Evolutionary conservation across 35 echinoderm and acorn worm species (phyloP).

Genomic region (Hemicentrotus pulcherrimus): DNA sequence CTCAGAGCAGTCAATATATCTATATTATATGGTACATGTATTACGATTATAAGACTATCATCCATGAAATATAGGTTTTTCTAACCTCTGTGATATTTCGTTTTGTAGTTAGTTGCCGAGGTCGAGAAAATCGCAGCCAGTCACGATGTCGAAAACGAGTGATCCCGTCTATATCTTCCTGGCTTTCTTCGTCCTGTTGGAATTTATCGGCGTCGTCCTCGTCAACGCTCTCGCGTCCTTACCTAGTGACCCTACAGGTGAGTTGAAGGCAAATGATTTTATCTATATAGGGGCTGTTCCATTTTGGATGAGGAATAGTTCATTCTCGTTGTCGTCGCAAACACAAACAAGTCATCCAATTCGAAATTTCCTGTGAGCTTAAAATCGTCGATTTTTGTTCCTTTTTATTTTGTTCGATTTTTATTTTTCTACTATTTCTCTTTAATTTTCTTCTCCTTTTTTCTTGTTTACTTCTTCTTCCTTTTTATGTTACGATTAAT

Average conservation of each 20-base stretch:
- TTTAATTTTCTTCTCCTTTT: too few relatives aligned
- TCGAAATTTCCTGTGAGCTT: too few relatives aligned
- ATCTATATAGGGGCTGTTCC: too few relatives aligned
- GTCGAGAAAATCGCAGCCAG: background rate
- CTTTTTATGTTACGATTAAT: background rate
- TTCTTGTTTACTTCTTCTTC: too few relatives aligned
- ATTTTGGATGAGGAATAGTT: too few relatives aligned
- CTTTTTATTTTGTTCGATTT: background rate
- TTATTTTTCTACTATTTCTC: background rate
- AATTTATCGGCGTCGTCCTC: conserved; percentile 7
- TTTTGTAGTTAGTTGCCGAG: background rate
- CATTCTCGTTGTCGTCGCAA: too few relatives aligned
- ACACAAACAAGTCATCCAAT: too few relatives aligned
- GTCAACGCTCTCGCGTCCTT: conserved; percentile 23
- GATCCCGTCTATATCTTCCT: conserved; percentile 42
- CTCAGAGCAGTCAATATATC: too few relatives aligned
- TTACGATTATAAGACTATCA: too few relatives aligned
- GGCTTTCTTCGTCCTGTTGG: background rate
- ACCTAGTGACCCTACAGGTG: conserved; percentile 12
- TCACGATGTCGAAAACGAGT: conserved; percentile 9
- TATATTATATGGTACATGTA: too few relatives aligned
- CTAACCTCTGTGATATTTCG: background rate
- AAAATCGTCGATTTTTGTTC: too few relatives aligned
- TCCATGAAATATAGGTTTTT: too few relatives aligned
- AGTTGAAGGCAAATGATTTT: background rate